A percentile compares a stretch with the other conserved stretches of the same genome.
These are phyloP conservation scores for Clistopyga incitator DNA, from an alignment of 2,888 invertebrate species.

Conservation along the genomic window DNA sequence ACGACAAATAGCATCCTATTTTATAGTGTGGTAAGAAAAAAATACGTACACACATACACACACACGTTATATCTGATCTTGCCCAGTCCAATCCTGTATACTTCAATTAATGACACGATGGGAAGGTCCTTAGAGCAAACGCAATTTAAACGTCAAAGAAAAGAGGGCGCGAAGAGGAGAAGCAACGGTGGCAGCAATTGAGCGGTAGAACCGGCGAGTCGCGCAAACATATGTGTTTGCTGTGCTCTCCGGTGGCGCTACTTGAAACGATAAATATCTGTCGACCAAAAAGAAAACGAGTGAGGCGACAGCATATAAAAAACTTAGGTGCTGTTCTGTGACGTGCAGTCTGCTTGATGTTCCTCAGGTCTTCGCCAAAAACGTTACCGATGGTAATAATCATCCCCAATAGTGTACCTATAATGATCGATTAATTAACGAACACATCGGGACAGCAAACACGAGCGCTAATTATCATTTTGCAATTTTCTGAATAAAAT, in stretches of 20 bases:
- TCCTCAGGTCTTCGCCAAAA: constrained; percentile 75
- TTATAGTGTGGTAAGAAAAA: not conserved
- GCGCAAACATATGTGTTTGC: constrained; percentile 63
- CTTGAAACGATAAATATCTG: constrained; percentile 68
- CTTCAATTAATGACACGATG: constrained; percentile 52
- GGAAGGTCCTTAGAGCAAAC: constrained; percentile 30
- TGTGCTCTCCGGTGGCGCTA: constrained; percentile 66
- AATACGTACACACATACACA: not conserved
- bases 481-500: too few relatives aligned
- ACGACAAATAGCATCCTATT: too few relatives aligned
- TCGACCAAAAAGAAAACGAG: constrained; percentile 48
- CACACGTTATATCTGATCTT: constrained; percentile 42
- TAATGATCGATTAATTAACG: constrained; percentile 65
- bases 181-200: constrained; percentile 38
- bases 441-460: constrained; percentile 32
- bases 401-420: constrained; percentile 17
- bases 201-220: constrained; percentile 35
- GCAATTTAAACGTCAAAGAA: constrained; percentile 55
- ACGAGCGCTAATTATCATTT: constrained; percentile 48
- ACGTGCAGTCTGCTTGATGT: constrained; percentile 55
- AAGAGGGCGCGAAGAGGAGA: constrained; percentile 38
- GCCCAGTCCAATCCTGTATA: constrained; percentile 44
- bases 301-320: constrained; percentile 52
- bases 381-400: constrained; percentile 61
- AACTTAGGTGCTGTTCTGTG: constrained; percentile 42